A percentile compares a stretch with the other conserved stretches of the same genome.
Conservation (phyloP, 1,140 invertebrate species). For the Pseudomyrmex pallidus region DNA sequence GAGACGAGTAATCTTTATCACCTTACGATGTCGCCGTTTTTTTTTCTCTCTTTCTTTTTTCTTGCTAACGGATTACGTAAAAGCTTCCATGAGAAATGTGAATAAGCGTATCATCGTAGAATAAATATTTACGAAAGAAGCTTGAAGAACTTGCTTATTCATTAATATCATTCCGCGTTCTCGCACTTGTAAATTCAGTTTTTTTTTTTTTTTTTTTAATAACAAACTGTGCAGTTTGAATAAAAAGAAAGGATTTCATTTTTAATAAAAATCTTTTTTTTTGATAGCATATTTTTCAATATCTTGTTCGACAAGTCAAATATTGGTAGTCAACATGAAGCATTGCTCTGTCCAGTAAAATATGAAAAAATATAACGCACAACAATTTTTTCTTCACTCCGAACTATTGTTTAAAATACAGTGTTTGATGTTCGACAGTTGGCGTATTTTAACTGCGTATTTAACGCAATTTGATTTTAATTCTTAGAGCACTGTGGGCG, state of each 20-base stretch:
- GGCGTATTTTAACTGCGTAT: background rate
- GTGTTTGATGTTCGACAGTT: background rate
- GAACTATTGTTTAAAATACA: background rate
- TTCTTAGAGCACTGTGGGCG: too few species aligned
- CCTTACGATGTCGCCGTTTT: constrained; percentile 50
- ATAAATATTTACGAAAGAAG: constrained; percentile 36
- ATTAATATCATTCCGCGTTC: background rate
- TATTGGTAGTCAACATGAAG: constrained; percentile 14
- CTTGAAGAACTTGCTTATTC: background rate
- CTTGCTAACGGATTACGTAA: constrained; percentile 52
- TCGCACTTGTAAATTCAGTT: background rate
- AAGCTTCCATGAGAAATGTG: constrained; percentile 58
- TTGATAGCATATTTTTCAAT: constrained; percentile 16
- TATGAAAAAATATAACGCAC: background rate
- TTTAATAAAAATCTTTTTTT: constrained; percentile 11
- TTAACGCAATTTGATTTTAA: background rate
- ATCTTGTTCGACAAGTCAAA: constrained; percentile 1
- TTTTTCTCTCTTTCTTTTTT: background rate
- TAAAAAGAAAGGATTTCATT: background rate
- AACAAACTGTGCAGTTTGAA: background rate
- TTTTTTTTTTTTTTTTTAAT: background rate
- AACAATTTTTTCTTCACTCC: background rate
- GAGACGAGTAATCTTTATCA: constrained; percentile 69
- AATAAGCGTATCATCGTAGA: constrained; percentile 1
- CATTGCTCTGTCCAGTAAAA: constrained; percentile 17